These are phyloP conservation scores for Corticium candelabrum DNA, from an alignment of 37 sponge, comb jelly and placozoan species.

Conservation along the genomic window DNA sequence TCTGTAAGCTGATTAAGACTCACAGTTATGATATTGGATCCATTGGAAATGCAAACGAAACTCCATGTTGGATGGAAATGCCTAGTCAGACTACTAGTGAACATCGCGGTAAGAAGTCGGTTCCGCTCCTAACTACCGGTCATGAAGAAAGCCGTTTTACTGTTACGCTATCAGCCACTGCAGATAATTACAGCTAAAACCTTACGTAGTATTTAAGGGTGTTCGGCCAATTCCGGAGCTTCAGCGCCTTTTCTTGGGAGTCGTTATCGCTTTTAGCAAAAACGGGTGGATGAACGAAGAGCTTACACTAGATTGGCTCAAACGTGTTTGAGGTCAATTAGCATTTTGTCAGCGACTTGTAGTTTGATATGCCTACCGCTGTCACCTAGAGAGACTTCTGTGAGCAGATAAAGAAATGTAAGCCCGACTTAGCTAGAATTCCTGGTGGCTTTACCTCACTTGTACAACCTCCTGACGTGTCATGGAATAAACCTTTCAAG, in stretches of 20 bases:
- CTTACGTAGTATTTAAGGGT: conserved; percentile 50
- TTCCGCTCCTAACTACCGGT: conserved; percentile 37
- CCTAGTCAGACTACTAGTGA: conserved; percentile 38
- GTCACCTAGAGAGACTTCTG: conserved; percentile 21
- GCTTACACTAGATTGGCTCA: conserved; percentile 41
- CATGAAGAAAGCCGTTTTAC: conserved; percentile 50
- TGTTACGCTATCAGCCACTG: conserved; percentile 39
- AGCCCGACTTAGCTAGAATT: conserved; percentile 20
- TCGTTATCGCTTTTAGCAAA: conserved; percentile 14
- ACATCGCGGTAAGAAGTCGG: conserved; percentile 25
- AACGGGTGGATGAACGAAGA: conserved; percentile 52
- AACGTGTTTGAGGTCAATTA: conserved; percentile 18
- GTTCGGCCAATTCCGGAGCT: conserved; percentile 20
- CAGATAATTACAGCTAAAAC: conserved; percentile 32
- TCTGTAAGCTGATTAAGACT: background rate
- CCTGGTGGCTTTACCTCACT: conserved; percentile 36
- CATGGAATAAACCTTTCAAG: conserved; percentile 44
- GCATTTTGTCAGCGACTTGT: conserved; percentile 25
- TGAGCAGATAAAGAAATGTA: background rate
- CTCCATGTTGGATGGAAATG: conserved; percentile 54
- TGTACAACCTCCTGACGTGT: conserved; percentile 39
- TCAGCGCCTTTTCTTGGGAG: conserved; percentile 10
- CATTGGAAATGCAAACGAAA: conserved; percentile 46
- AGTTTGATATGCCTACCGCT: conserved; percentile 49
- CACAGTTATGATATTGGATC: background rate